These are phyloP conservation scores for Ostrea denselamellosa DNA, from an alignment of 1,140 invertebrate species.

Conservation along the genomic window DNA sequence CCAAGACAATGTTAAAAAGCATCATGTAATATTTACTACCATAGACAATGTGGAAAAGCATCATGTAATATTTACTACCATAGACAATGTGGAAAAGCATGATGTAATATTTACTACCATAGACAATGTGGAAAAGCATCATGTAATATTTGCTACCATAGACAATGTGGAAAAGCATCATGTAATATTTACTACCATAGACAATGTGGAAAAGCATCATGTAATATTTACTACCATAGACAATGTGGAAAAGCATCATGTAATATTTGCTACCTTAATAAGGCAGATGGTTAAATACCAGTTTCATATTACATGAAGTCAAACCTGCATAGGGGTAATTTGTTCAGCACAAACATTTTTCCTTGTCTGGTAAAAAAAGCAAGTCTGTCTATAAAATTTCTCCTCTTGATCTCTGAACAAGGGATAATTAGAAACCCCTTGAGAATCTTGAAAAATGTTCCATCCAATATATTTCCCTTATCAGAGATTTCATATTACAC, in stretches of 20 bases:
- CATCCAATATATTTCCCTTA: background rate
- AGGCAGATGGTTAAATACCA: slow-evolving; percentile 19
- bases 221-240: background rate
- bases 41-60: too few species aligned
- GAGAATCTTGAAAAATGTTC: background rate
- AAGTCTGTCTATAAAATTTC: background rate
- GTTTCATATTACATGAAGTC: slow-evolving; percentile 26
- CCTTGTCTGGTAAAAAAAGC: background rate
- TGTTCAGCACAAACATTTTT: background rate
- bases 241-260: background rate
- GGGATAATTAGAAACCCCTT: background rate
- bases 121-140: too few species aligned
- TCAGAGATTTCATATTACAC: background rate
- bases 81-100: too few species aligned
- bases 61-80: too few species aligned
- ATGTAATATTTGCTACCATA: too few species aligned
- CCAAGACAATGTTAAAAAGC: too few species aligned
- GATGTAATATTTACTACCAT: too few species aligned
- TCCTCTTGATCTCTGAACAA: background rate
- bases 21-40: too few species aligned
- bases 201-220: background rate
- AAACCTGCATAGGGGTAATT: background rate
- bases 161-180: background rate
- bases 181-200: background rate
- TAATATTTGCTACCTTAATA: background rate